Evolutionary conservation across 2,797 vertebrate genomes (phyloP).

Genomic region (Premnoplex brunnescens): DNA sequence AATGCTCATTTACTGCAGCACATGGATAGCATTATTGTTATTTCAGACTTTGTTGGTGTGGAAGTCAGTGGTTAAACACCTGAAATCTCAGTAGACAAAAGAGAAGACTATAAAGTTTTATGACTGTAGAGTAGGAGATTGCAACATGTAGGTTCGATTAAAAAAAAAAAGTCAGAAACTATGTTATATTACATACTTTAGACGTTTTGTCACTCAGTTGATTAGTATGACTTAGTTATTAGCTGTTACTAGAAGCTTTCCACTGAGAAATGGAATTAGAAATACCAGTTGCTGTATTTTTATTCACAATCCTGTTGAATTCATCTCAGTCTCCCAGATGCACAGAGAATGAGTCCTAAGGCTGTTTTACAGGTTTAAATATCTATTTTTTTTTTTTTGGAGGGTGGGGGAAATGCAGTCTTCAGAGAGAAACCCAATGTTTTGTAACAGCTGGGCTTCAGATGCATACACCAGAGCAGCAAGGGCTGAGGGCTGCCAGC

Average conservation of each 20-base stretch:
- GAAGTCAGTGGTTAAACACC: conserved; percentile 69
- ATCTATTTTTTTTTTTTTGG: neutral
- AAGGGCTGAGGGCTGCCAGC: neutral
- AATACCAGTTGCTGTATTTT: conserved; percentile 45
- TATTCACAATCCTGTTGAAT: conserved; percentile 45
- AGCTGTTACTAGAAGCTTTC: conserved; percentile 70
- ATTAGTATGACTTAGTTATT: conserved; percentile 68
- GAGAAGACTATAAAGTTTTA: conserved; percentile 73
- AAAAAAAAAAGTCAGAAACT: conserved; percentile 52
- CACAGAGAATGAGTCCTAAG: neutral
- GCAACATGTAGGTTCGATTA: conserved; percentile 61
- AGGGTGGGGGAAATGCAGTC: neutral
- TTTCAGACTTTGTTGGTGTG: conserved; percentile 52
- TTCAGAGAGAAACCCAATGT: neutral
- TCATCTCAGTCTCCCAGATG: conserved; percentile 28
- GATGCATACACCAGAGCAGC: neutral
- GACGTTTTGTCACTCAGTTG: conserved; percentile 62
- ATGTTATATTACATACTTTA: conserved; percentile 60
- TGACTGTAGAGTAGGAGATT: conserved; percentile 51
- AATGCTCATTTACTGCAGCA: conserved; percentile 54
- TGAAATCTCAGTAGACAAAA: conserved; percentile 74
- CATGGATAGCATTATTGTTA: conserved; percentile 69
- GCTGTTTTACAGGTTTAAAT: conserved; percentile 5
- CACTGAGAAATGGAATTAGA: conserved; percentile 69
- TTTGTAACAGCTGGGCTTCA: conserved; percentile 35